Percentiles rank a stretch among this genome's conserved stretches.
phyloP scores from a whole-genome alignment of 37 sponge, comb jelly and placozoan species.

The Spongia lamella region DNA sequence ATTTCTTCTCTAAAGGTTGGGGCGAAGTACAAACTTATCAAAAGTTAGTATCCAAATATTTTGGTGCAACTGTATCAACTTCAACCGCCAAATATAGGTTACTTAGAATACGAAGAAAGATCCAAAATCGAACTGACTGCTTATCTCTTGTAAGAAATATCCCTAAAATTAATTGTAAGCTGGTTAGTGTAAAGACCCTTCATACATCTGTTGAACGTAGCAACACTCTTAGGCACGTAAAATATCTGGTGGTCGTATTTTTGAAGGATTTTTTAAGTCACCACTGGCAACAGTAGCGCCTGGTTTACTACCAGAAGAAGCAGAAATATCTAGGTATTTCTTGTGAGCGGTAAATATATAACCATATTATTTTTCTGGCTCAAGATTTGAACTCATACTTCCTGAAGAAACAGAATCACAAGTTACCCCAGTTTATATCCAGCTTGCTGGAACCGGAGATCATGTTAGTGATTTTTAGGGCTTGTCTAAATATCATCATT shows the following conservation, averaged over 20 bases:
- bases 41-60: slow-evolving; percentile 20
- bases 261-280: slow-evolving; percentile 59
- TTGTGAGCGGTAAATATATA: too few relatives aligned
- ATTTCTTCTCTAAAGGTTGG: slow-evolving; percentile 84
- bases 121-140: too few relatives aligned
- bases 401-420: slow-evolving; percentile 48
- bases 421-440: slow-evolving; percentile 60
- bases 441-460: slow-evolving; percentile 89
- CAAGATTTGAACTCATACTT: slow-evolving; percentile 78
- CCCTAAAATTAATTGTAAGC: too few relatives aligned
- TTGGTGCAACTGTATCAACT: background rate
- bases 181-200: too few relatives aligned
- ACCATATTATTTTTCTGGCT: background rate
- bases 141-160: too few relatives aligned
- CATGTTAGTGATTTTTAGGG: slow-evolving; percentile 56
- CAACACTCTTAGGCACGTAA: background rate
- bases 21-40: slow-evolving; percentile 59
- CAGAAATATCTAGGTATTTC: slow-evolving; percentile 35
- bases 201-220: too few relatives aligned
- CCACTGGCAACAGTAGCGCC: slow-evolving; percentile 65
- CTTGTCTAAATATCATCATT: background rate
- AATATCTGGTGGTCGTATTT: background rate
- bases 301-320: slow-evolving; percentile 48
- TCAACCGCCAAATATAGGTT: too few relatives aligned
- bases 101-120: too few relatives aligned